These are phyloP conservation scores for Trichacis sp. DNA, from an alignment of 2,888 invertebrate genomes.

Conservation along the genomic window DNA sequence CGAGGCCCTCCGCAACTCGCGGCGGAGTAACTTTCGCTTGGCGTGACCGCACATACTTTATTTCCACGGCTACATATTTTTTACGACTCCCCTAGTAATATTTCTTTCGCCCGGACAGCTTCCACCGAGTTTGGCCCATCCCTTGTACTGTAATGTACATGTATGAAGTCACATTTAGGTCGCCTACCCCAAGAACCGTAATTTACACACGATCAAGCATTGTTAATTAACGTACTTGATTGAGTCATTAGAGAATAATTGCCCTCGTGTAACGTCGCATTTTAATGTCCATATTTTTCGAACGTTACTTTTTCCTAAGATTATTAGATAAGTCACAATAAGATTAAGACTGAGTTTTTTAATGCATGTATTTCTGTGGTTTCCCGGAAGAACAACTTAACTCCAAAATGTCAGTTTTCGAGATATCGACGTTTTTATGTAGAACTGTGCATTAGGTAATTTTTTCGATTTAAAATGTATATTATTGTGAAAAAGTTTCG, in stretches of 20 bases:
- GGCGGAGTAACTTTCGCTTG: constrained; percentile 10
- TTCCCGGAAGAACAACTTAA: too few relatives aligned
- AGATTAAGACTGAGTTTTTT: too few relatives aligned
- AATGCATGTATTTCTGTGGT: too few relatives aligned
- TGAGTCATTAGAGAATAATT: not conserved
- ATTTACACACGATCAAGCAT: not conserved
- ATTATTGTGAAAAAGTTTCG: too few relatives aligned
- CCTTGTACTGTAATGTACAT: constrained; percentile 11
- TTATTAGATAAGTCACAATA: too few relatives aligned
- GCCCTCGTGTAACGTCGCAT: too few relatives aligned
- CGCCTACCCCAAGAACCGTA: not conserved
- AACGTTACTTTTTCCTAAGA: too few relatives aligned
- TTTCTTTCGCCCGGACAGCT: constrained; percentile 24
- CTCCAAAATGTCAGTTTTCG: too few relatives aligned
- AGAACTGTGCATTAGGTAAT: too few relatives aligned
- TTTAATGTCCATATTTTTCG: too few relatives aligned
- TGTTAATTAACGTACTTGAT: not conserved
- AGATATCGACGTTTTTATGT: too few relatives aligned
- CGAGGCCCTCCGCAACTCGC: constrained; percentile 7
- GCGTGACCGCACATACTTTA: constrained; percentile 34
- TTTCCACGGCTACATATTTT: constrained; percentile 27
- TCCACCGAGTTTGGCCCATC: constrained; percentile 21
- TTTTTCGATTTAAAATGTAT: too few relatives aligned
- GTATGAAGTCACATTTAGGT: constrained; percentile 4
- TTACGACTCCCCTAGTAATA: constrained; percentile 23